Evolutionary conservation across 2,888 invertebrate genomes (phyloP).

Genomic region (Baronia brevicornis): DNA sequence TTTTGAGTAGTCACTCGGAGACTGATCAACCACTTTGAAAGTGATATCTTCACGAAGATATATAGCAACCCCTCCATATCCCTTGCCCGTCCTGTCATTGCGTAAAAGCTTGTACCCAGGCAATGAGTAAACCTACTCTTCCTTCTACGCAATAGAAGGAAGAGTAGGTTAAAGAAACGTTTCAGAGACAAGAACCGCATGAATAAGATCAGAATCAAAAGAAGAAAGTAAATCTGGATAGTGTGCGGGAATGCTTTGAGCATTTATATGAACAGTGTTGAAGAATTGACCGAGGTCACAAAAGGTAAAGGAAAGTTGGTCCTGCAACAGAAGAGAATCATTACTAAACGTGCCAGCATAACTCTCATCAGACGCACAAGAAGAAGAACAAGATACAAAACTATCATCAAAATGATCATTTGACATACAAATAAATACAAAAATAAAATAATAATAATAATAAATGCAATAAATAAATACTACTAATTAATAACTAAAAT

Average conservation of each 20-base stretch:
- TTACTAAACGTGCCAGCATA: too few species aligned
- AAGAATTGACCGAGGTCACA: too few species aligned
- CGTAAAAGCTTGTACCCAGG: constrained; percentile 3
- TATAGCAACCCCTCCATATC: constrained; percentile 2
- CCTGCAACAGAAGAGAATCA: too few species aligned
- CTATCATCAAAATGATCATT: too few species aligned
- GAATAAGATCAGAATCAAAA: constrained; percentile 1
- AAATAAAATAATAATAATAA: too few species aligned
- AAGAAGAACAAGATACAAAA: too few species aligned
- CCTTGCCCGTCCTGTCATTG: not conserved
- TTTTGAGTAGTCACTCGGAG: not conserved
- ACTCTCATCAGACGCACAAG: too few species aligned
- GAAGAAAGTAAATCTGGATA: not conserved
- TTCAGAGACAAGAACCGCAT: constrained; percentile 4
- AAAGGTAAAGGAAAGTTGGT: too few species aligned
- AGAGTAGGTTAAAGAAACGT: constrained; percentile 3
- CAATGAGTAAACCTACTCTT: too few species aligned
- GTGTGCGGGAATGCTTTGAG: constrained; percentile 5
- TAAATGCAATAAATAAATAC: too few species aligned
- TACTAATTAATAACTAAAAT: too few species aligned
- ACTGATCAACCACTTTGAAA: not conserved
- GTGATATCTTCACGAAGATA: constrained; percentile 5
- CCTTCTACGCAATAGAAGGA: not conserved
- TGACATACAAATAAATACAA: too few species aligned
- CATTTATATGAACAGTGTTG: not conserved